Evolutionary conservation across 2,888 invertebrate genomes (phyloP).

Genomic region (Parascotia fuliginaria): DNA sequence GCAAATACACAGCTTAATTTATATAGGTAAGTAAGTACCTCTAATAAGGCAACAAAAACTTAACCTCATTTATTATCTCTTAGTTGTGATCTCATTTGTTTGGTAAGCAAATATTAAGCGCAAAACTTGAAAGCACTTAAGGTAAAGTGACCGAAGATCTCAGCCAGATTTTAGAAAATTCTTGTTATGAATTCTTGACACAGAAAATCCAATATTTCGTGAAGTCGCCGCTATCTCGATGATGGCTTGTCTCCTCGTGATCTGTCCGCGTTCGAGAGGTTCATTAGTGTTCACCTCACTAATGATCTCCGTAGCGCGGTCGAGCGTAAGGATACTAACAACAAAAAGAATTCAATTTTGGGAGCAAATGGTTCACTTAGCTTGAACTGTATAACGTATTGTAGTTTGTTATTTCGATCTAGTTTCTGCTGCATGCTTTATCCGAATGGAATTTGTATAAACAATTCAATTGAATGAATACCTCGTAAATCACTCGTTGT

Average conservation of each 20-base stretch:
- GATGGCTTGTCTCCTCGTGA: constrained; percentile 57
- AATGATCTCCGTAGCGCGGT: constrained; percentile 64
- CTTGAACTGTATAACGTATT: not conserved
- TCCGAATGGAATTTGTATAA: not conserved
- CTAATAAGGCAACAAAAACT: no score
- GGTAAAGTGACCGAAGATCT: constrained; percentile 17
- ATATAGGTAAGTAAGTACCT: no score
- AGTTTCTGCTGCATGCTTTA: not conserved
- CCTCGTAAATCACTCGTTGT: not conserved
- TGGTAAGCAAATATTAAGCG: constrained; percentile 11
- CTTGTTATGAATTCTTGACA: constrained; percentile 45
- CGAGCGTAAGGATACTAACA: constrained; percentile 42
- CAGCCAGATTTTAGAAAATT: constrained; percentile 32
- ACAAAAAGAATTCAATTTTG: constrained; percentile 44
- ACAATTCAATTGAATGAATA: not conserved
- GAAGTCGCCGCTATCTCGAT: constrained; percentile 50
- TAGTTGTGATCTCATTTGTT: constrained; percentile 11
- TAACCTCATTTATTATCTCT: no score
- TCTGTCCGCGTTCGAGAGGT: constrained; percentile 67
- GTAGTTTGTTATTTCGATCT: not conserved
- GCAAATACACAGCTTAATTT: no score
- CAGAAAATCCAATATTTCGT: constrained; percentile 53
- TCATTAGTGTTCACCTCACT: constrained; percentile 78
- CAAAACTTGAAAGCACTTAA: constrained; percentile 19
- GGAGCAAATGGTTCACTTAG: constrained; percentile 32